These are phyloP conservation scores for Tachina lurida DNA, from an alignment of 2,888 invertebrate genomes.

Conservation along the genomic window DNA sequence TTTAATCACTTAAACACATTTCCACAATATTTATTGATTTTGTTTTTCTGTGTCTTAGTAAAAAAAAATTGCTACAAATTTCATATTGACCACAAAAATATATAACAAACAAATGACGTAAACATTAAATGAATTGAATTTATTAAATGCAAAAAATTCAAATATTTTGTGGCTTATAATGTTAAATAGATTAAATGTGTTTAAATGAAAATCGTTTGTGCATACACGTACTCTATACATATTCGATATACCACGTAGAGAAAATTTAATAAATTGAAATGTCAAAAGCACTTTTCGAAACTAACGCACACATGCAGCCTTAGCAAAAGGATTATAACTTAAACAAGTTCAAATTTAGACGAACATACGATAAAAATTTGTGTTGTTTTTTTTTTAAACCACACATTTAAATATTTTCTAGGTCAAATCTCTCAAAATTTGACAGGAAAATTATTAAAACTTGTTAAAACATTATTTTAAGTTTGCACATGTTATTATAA, in stretches of 20 bases:
- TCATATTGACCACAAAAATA: conserved; percentile 28
- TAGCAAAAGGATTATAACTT: neutral
- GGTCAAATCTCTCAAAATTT: too few species aligned
- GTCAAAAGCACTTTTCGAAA: neutral
- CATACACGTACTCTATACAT: too few species aligned
- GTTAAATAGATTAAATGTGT: conserved; percentile 38
- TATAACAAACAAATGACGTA: conserved; percentile 18
- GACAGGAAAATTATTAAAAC: too few species aligned
- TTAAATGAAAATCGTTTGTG: neutral
- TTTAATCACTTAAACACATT: neutral
- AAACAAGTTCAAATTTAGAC: neutral
- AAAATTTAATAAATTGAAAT: conserved; percentile 1
- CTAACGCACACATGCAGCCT: neutral
- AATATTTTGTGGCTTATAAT: conserved; percentile 34
- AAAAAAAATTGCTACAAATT: neutral
- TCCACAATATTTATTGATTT: neutral
- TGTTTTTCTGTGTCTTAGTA: neutral
- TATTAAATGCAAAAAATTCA: conserved; percentile 39
- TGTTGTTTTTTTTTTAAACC: too few species aligned
- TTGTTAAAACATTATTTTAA: too few species aligned
- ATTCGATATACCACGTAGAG: neutral
- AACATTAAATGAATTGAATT: conserved; percentile 40
- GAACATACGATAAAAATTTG: neutral
- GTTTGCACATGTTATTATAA: too few species aligned
- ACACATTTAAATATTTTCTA: too few species aligned